Percentiles rank a stretch among this genome's conserved stretches.
Conservation (phyloP, 2,113 vertebrate species). For the Corydoras sp. region DNA sequence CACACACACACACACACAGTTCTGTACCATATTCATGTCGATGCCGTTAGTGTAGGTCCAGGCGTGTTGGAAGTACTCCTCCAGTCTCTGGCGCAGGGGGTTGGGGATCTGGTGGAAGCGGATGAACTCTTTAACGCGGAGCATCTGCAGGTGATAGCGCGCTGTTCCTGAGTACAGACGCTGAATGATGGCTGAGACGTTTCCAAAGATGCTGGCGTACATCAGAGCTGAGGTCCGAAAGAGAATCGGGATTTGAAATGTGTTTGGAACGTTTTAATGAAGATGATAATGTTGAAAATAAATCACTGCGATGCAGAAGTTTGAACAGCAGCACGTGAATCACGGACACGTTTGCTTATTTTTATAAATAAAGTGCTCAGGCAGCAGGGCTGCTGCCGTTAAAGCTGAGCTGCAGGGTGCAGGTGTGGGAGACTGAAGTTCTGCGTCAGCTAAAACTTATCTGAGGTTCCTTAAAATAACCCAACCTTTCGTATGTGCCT, state of each 20-base stretch:
- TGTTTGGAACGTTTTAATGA: too few species aligned
- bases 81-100: conserved; percentile 87
- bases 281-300: too few species aligned
- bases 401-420: too few species aligned
- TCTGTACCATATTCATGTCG: conserved; percentile 98
- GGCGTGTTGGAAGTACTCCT: conserved; percentile 96
- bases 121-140: conserved; percentile 95
- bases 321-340: too few species aligned
- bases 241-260: neutral
- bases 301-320: too few species aligned
- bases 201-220: conserved; percentile 98
- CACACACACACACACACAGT: neutral
- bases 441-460: too few species aligned
- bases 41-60: conserved; percentile 99
- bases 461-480: too few species aligned
- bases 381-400: too few species aligned
- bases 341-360: too few species aligned
- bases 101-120: conserved; percentile 98
- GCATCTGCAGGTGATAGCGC: conserved; percentile 97
- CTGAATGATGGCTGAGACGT: conserved; percentile 98
- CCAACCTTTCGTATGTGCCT: too few species aligned
- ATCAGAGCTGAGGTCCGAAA: conserved; percentile 74
- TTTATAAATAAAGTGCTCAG: too few species aligned
- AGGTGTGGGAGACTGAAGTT: too few species aligned
- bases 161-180: conserved; percentile 94